Percentiles rank a stretch among this genome's conserved stretches.
phyloP scores from a whole-genome alignment of 2,888 invertebrate species.

The Trichogramma dendrolimi region DNA sequence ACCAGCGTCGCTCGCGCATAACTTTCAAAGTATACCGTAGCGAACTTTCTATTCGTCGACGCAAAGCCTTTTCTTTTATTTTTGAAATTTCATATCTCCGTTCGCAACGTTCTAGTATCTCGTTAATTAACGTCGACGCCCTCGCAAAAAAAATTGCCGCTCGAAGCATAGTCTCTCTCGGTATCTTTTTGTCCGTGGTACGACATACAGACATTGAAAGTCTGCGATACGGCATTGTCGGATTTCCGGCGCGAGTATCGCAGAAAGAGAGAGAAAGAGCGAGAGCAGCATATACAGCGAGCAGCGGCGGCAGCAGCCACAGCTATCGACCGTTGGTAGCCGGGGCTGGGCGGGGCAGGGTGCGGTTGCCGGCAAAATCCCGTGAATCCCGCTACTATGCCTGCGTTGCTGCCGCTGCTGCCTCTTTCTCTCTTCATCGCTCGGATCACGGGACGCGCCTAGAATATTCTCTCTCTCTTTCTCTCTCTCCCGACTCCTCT shows the following conservation, averaged over 20 bases:
- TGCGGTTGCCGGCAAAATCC: constrained; percentile 41
- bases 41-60: too few species aligned
- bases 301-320: constrained; percentile 29
- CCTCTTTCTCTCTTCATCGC: not conserved
- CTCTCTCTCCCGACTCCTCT: not conserved
- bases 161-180: too few species aligned
- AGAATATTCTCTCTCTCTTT: constrained; percentile 30
- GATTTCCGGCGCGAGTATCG: constrained; percentile 12
- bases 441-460: constrained; percentile 33
- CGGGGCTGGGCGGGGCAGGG: constrained; percentile 51
- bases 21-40: too few species aligned
- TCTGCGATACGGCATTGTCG: constrained; percentile 8
- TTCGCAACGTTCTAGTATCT: too few species aligned
- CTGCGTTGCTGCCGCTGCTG: constrained; percentile 1
- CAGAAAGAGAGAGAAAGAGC: not conserved
- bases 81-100: too few species aligned
- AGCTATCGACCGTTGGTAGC: constrained; percentile 44
- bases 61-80: too few species aligned
- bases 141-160: too few species aligned
- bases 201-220: constrained; percentile 10
- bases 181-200: not conserved
- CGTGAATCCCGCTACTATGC: not conserved
- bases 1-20: too few species aligned
- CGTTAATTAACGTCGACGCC: too few species aligned
- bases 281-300: constrained; percentile 33